Percentiles rank a stretch among this genome's conserved stretches.
Conservation (phyloP, 2,797 vertebrate genomes). For the Petrocephalus sullivani region DNA sequence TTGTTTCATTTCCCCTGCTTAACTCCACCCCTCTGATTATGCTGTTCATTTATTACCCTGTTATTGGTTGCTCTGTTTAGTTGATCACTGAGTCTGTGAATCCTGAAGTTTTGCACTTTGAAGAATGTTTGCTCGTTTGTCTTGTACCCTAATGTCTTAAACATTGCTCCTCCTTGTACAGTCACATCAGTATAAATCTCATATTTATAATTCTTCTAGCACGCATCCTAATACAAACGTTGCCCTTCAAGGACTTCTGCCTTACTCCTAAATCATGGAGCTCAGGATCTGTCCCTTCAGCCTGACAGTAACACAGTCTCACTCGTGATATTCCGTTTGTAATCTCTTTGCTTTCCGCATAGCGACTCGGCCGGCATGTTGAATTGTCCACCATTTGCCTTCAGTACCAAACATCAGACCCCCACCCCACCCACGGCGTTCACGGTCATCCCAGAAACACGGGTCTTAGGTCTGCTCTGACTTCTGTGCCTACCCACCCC, state of each 20-base stretch:
- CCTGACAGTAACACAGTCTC: constrained; percentile 25
- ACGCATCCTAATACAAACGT: background rate
- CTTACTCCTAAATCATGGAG: background rate
- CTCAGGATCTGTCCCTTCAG: background rate
- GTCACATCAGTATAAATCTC: background rate
- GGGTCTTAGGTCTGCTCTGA: background rate
- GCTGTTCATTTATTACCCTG: constrained; percentile 25
- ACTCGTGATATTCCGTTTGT: constrained; percentile 18
- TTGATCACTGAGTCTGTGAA: constrained; percentile 25
- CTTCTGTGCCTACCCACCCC: background rate
- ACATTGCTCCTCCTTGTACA: constrained; percentile 1
- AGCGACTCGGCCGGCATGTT: constrained; percentile 29
- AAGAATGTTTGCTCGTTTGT: background rate
- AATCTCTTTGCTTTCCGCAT: background rate
- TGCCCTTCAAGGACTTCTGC: background rate
- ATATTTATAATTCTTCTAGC: constrained; percentile 7
- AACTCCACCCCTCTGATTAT: background rate
- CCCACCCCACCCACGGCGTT: background rate
- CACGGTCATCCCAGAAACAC: background rate
- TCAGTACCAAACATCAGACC: background rate
- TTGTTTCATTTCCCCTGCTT: background rate
- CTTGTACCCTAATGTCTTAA: constrained; percentile 21
- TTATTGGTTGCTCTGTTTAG: constrained; percentile 11
- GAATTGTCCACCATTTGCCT: background rate
- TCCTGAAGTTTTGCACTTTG: constrained; percentile 28